Evolutionary conservation across 2,888 invertebrate species (phyloP), one percentile per base, ranked within the genome.

Genomic region (Spisula solida): DNA sequence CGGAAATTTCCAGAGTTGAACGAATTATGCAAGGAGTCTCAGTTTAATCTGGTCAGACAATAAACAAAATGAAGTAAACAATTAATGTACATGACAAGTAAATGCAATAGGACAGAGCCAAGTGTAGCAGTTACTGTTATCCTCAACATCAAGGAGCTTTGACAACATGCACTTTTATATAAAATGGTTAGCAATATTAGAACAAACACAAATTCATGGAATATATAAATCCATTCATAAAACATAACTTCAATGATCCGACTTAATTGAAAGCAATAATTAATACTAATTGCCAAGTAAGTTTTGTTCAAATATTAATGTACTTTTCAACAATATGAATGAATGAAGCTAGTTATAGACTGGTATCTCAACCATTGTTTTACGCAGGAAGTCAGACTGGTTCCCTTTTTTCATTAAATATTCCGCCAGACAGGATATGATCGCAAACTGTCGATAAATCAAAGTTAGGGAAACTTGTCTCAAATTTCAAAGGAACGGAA

Each of bases 401-500:
- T 66, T n/a, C 60, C n/a, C 0, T 4, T 66, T 66, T 66, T 66
- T 66, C n/a, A n/a, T 66, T 66, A 66, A 66, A 66, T 66, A 66
- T 66, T 66, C 60, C 20, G 60, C 10, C 60, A 66, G 60, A 25
- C 25, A 10, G 25, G 60, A 66, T 66, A 66, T 66, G 25, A 66
- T 66, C n/a, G n/a, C 25, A 5, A 66, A 25, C 25, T 25, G 60
- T 66, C 60, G 25, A 25, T 66, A 66, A 66, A 66, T 66, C 60
- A 66, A 66, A 25, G 60, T 66, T 25, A 25, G 60, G 25, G 60
- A 66, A 16, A 66, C 20, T 66, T 66, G 60, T 66, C 60, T 66
- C 60, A 66, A 25, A 66, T 66, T n/a, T 66, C 60, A 66, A 66
- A 66, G 60, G 60, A 66, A n/a, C 25, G 60, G 60, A 66, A 25